A percentile compares a stretch with the other conserved stretches of the same genome.
Conservation (phyloP, 2,113 vertebrate genomes). For the Buteo buteo region DNA sequence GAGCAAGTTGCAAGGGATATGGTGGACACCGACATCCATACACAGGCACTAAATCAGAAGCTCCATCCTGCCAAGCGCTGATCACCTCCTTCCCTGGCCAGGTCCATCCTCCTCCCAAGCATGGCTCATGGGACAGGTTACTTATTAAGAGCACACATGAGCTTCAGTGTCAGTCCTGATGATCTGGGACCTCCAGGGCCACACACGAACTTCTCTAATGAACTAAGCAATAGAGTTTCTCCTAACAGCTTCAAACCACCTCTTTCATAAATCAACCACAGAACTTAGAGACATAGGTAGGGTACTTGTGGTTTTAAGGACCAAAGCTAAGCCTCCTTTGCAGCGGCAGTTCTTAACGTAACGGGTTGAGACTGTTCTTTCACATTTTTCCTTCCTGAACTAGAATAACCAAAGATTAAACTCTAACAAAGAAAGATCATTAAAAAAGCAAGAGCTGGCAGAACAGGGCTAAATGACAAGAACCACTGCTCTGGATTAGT, state of each 20-base stretch:
- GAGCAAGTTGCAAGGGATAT: background rate
- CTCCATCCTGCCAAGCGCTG: background rate
- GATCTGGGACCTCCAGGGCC: background rate
- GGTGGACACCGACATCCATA: background rate
- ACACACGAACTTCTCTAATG: background rate
- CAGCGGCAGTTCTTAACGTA: background rate
- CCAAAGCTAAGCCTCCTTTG: background rate
- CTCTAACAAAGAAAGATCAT: background rate
- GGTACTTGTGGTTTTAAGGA: background rate
- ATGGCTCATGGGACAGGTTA: background rate
- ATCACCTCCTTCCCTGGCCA: background rate
- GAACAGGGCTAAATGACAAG: slow-evolving; percentile 21
- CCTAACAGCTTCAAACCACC: background rate
- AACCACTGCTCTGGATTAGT: background rate
- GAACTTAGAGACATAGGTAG: background rate
- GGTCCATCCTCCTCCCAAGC: background rate
- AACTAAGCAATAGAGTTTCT: background rate
- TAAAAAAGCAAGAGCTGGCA: slow-evolving; percentile 2
- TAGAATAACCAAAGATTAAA: slow-evolving; percentile 22
- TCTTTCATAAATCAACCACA: background rate
- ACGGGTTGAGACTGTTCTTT: background rate
- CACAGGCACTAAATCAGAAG: background rate
- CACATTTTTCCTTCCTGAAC: background rate
- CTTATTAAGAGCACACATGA: background rate
- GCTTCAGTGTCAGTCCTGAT: background rate